phyloP scores from a whole-genome alignment of 2,113 vertebrate genomes.

The Chinchilla lanigera region DNA sequence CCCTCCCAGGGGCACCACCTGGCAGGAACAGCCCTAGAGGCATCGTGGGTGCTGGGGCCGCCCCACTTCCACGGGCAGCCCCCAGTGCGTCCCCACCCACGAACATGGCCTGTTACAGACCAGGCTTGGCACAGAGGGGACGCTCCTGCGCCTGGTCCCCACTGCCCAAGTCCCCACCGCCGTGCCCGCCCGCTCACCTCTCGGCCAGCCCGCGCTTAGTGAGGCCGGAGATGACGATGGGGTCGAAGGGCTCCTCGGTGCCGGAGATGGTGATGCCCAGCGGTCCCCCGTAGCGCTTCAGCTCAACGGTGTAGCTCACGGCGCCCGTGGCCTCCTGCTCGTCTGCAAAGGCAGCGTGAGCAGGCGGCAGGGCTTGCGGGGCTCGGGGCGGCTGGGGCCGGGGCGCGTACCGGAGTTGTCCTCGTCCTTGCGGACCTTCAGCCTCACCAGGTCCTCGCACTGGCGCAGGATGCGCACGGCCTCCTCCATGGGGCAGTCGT shows the following conservation, averaged over 20 bases:
- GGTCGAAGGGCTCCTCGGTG: slow-evolving; percentile 98
- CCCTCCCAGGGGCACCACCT: background rate
- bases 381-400: slow-evolving; percentile 60
- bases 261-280: slow-evolving; percentile 98
- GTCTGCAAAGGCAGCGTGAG: slow-evolving; percentile 86
- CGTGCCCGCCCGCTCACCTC: slow-evolving; percentile 87
- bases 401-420: slow-evolving; percentile 94
- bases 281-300: slow-evolving; percentile 96
- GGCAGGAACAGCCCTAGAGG: background rate
- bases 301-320: slow-evolving; percentile 97
- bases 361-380: background rate
- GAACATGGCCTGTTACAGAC: background rate
- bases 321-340: slow-evolving; percentile 96
- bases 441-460: slow-evolving; percentile 97
- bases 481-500: slow-evolving; percentile 97
- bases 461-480: slow-evolving; percentile 96
- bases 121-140: background rate
- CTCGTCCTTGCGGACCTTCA: slow-evolving; percentile 97
- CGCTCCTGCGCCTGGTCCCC: background rate
- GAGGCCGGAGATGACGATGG: slow-evolving; percentile 96
- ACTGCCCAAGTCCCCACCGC: background rate
- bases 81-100: background rate
- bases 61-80: background rate
- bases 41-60: too few species aligned
- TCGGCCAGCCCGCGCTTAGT: slow-evolving; percentile 97